Evolutionary conservation across 2,888 invertebrate genomes (phyloP), one percentile per base, ranked within the genome.

Genomic region (Strigamia maritima): DNA sequence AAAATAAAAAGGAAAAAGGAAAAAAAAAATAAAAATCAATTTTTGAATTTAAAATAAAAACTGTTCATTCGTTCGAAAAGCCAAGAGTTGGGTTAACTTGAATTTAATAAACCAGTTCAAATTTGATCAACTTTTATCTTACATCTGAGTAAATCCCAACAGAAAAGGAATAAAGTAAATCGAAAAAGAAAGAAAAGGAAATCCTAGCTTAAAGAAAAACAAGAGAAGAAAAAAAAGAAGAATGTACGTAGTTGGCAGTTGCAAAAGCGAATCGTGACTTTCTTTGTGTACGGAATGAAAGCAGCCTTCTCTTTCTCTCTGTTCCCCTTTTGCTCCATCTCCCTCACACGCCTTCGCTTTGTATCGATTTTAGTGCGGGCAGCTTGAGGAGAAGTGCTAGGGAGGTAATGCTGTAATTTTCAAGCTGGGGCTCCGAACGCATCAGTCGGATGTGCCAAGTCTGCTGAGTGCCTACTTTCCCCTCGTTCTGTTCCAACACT

Each of bases 361-460:
- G 49, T 49, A 49, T 49, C 49, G 49, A 49, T 49, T 49, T 49
- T 49, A 49, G 49, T 49, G 49, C n/a, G 49, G 49, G 49, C 49
- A 49, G 49, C 49, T 49, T 49, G 49, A 49, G 49, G 49, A 49
- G 49, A 49, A 49, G 49, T 49, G 49, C 49, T 49, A 10, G 49
- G 49, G 49, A 49, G 49, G 49, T 49, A 49, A 49, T 49, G 49
- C 49, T 49, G 49, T 49, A 49, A 49, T 49, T 49, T 49, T 49
- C 49, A 49, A 19, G 49, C 49, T 49, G 49, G 49, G 49, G 49
- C 49, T 49, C 49, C 19, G 49, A 49, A 49, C 49, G 49, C 49
- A 49, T 49, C 49, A 49, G 49, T 49, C 49, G 49, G 49, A 49
- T 49, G 49, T 49, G 49, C 49, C 49, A 49, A 49, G 49, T 49